Evolutionary conservation across 1,140 invertebrate species (phyloP).

Genomic region (Zaprionus kolodkinae): DNA sequence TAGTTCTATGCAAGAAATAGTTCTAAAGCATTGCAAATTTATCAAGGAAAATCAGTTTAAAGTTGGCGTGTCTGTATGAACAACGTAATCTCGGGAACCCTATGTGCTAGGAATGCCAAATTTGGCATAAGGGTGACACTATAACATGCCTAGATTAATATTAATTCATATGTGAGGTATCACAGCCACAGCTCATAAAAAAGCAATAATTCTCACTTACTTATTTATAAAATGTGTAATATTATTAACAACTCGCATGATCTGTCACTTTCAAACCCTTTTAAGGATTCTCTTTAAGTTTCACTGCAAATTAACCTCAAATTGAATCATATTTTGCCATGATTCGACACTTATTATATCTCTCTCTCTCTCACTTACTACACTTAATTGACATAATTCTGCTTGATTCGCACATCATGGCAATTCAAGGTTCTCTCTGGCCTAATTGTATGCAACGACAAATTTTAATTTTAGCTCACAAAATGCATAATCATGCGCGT

Average conservation of each 20-base stretch:
- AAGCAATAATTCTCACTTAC: too few species aligned
- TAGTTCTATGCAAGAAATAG: not conserved
- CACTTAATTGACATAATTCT: conserved; percentile 68
- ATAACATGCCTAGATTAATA: too few species aligned
- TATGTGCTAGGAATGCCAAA: too few species aligned
- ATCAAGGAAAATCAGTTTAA: not conserved
- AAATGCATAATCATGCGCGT: conserved; percentile 78
- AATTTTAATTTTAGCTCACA: conserved; percentile 63
- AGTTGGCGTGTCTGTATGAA: not conserved
- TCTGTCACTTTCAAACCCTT: not conserved
- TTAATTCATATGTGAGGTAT: too few species aligned
- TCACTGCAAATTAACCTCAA: not conserved
- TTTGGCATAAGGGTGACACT: too few species aligned
- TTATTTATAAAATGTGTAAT: too few species aligned
- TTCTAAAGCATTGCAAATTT: not conserved
- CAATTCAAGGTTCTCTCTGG: conserved; percentile 62
- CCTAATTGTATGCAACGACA: conserved; percentile 54
- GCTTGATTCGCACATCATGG: not conserved
- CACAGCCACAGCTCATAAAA: too few species aligned
- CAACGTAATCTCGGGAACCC: too few species aligned
- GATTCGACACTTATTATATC: not conserved
- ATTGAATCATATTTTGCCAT: not conserved
- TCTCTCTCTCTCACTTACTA: not conserved
- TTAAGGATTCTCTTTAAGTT: not conserved
- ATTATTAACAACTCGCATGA: too few species aligned